Evolutionary conservation across 2,888 invertebrate genomes (phyloP).

Genomic region (Cacoxenus indagator): DNA sequence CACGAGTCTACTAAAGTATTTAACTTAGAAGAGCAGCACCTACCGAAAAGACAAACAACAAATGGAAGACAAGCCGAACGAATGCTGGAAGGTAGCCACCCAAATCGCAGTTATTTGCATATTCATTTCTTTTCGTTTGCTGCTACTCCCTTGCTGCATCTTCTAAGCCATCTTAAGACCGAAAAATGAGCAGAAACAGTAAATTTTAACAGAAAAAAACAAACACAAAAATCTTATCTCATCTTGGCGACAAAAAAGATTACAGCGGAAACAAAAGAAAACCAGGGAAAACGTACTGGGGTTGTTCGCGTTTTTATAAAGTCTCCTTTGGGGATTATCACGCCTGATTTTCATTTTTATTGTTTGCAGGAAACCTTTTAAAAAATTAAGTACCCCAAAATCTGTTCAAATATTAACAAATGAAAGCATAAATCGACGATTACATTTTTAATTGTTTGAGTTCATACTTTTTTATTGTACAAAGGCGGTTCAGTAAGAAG

Average conservation of each 20-base stretch:
- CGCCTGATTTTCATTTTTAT: not conserved
- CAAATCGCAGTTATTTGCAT: conserved; percentile 12
- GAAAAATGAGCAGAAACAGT: not conserved
- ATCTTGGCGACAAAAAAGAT: not conserved
- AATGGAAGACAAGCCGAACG: not conserved
- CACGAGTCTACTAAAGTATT: not conserved
- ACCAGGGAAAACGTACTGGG: not conserved
- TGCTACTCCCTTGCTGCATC: not conserved
- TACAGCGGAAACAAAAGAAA: not conserved
- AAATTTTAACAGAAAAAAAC: not conserved
- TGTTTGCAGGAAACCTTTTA: not conserved
- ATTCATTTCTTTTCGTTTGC: conserved; percentile 1
- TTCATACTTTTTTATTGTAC: not conserved
- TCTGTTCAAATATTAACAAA: not conserved
- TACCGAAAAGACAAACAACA: not conserved
- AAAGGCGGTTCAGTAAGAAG: not conserved
- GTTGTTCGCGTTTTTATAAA: not conserved
- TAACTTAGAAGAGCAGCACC: not conserved
- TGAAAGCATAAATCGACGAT: not conserved
- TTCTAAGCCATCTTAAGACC: not conserved
- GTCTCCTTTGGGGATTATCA: not conserved
- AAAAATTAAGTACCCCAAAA: not conserved
- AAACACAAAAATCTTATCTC: not conserved
- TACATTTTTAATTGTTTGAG: not conserved
- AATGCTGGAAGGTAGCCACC: not conserved